Percentiles rank a stretch among this genome's conserved stretches.
phyloP scores from a whole-genome alignment of 2,113 vertebrate genomes.

The Oryzias curvinotus region DNA sequence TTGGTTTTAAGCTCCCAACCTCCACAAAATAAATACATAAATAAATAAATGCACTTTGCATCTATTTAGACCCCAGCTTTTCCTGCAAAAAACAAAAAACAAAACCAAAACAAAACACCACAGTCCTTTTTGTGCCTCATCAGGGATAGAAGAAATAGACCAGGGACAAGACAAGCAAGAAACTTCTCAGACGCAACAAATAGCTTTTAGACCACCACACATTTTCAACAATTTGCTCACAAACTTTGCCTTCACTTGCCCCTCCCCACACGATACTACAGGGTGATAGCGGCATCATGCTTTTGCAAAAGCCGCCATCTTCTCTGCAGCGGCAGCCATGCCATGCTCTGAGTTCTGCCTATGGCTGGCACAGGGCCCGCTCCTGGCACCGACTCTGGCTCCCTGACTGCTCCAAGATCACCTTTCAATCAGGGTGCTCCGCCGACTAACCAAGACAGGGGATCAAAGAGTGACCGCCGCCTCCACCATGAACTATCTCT shows the following conservation, averaged over 20 bases:
- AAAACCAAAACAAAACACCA: not conserved
- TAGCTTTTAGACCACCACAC: constrained; percentile 33
- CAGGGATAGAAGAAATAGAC: constrained; percentile 29
- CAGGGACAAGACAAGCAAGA: constrained; percentile 52
- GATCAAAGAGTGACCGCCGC: constrained; percentile 32
- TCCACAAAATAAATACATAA: not conserved
- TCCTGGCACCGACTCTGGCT: constrained; percentile 58
- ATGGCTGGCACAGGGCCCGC: constrained; percentile 72
- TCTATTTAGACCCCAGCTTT: constrained; percentile 1
- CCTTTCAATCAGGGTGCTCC: constrained; percentile 61
- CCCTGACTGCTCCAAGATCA: constrained; percentile 65
- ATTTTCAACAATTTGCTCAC: constrained; percentile 31
- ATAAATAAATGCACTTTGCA: too few relatives aligned
- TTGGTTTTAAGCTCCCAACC: constrained; percentile 6
- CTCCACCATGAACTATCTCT: constrained; percentile 64
- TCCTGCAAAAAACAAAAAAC: constrained; percentile 18
- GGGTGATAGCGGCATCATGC: constrained; percentile 51
- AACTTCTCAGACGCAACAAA: constrained; percentile 30
- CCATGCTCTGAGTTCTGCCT: constrained; percentile 71
- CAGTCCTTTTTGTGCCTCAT: constrained; percentile 7
- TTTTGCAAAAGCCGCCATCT: constrained; percentile 66
- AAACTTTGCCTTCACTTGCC: constrained; percentile 2
- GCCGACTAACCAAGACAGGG: constrained; percentile 30
- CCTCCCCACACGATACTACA: constrained; percentile 25
- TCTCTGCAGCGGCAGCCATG: constrained; percentile 72